Evolutionary conservation across 2,797 vertebrate genomes (phyloP).

Genomic region (Gymnocypris eckloni): DNA sequence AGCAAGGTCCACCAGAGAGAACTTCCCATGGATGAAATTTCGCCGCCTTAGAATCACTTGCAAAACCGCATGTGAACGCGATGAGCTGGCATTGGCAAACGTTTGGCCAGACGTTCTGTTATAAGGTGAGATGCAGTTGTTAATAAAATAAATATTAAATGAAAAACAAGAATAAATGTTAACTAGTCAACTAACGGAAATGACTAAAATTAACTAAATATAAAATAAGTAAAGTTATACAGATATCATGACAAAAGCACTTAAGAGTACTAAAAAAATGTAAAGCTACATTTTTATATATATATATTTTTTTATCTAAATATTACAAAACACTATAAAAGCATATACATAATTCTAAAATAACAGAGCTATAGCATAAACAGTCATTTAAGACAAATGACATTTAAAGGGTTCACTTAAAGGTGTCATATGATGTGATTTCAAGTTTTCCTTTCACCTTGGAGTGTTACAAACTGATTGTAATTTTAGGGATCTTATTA

Average conservation of each 20-base stretch:
- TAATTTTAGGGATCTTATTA: too few relatives aligned
- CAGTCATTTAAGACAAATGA: neutral
- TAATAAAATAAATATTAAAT: neutral
- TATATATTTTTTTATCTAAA: too few relatives aligned
- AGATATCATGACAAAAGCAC: too few relatives aligned
- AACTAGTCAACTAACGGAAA: neutral
- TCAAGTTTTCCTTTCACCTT: too few relatives aligned
- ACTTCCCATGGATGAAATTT: slow-evolving; percentile 88
- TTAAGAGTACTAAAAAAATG: neutral
- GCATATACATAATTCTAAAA: neutral
- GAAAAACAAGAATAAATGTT: neutral
- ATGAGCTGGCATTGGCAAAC: slow-evolving; percentile 93
- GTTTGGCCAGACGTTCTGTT: slow-evolving; percentile 94
- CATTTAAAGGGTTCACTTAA: neutral
- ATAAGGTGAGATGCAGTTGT: neutral
- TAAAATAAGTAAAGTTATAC: neutral
- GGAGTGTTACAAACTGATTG: too few relatives aligned
- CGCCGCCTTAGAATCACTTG: slow-evolving; percentile 88
- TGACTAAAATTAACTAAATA: neutral
- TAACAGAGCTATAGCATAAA: neutral
- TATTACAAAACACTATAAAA: neutral
- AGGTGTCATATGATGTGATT: too few relatives aligned
- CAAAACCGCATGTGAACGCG: slow-evolving; percentile 94
- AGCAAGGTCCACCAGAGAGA: slow-evolving; percentile 94
- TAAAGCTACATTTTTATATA: too few relatives aligned